Percentiles rank a stretch among this genome's conserved stretches.
phyloP scores from a whole-genome alignment of 2,113 vertebrate species.

The Misgurnus anguillicaudatus region DNA sequence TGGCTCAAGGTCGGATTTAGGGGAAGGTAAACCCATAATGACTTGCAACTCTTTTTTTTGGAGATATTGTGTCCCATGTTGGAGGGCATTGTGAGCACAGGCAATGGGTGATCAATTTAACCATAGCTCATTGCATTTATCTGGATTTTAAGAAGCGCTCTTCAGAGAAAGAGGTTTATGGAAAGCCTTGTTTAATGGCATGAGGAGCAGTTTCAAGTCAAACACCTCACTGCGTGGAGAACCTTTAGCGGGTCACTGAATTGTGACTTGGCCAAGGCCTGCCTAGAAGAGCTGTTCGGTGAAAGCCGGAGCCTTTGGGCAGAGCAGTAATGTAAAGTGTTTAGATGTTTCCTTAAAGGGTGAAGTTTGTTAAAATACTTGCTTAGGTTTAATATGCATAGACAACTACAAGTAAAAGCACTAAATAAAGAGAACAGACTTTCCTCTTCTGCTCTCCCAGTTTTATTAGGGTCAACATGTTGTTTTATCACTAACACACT shows the following conservation, averaged over 20 bases:
- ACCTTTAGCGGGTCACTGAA: constrained; percentile 22
- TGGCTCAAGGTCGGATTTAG: neutral
- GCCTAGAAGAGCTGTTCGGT: neutral
- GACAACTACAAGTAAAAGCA: neutral
- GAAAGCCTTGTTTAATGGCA: constrained; percentile 28
- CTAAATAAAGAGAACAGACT: too few species aligned
- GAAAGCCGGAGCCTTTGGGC: constrained; percentile 13
- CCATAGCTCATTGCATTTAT: neutral
- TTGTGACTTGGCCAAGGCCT: constrained; percentile 13
- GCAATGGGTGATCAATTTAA: neutral
- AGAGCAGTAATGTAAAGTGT: neutral
- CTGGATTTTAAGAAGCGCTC: neutral
- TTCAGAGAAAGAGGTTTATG: neutral
- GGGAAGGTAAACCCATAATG: neutral
- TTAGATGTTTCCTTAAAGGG: constrained; percentile 32
- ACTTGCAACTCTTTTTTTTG: too few species aligned
- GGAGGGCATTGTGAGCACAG: neutral
- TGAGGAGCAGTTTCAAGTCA: constrained; percentile 8
- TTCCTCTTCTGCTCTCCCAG: too few species aligned
- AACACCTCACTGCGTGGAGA: constrained; percentile 29
- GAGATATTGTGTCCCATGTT: neutral
- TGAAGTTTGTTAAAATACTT: neutral
- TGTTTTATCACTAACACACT: too few species aligned
- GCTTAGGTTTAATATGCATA: neutral
- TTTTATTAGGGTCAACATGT: too few species aligned